A percentile compares a stretch with the other conserved stretches of the same genome.
Evolutionary conservation across 2,113 vertebrate species (phyloP).

Genomic region (Rhizomys pruinosus): DNA sequence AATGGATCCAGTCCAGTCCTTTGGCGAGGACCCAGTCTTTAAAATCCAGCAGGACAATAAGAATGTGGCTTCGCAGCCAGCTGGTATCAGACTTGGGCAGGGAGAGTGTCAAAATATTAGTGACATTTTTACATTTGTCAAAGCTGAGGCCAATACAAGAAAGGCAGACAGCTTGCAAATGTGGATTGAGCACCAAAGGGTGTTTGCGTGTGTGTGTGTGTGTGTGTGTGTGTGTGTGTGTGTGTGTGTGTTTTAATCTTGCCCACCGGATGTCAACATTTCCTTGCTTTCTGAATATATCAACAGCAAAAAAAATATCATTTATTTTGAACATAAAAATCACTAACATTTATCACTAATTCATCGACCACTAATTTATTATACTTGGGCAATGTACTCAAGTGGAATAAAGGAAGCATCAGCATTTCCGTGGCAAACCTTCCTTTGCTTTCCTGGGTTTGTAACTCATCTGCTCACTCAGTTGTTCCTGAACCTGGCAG

Average conservation of each 20-base stretch:
- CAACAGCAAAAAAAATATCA: conserved; percentile 77
- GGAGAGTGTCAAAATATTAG: conserved; percentile 93
- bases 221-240: conserved; percentile 56
- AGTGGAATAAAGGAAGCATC: conserved; percentile 81
- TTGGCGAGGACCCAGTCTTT: conserved; percentile 97
- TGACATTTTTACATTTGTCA: conserved; percentile 93
- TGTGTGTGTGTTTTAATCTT: conserved; percentile 79
- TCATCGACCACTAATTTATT: conserved; percentile 84
- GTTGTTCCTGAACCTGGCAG: conserved; percentile 79
- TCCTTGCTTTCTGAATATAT: conserved; percentile 73
- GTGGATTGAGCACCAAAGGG: conserved; percentile 83
- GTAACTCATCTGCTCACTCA: conserved; percentile 81
- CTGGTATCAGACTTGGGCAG: conserved; percentile 95
- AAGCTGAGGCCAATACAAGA: conserved; percentile 90
- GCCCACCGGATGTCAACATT: conserved; percentile 84
- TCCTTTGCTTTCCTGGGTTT: conserved; percentile 76
- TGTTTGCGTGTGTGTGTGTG: conserved; percentile 52
- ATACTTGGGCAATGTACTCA: conserved; percentile 80
- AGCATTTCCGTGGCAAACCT: conserved; percentile 68
- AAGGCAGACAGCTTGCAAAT: conserved; percentile 90
- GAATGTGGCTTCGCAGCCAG: conserved; percentile 94
- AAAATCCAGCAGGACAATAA: conserved; percentile 94
- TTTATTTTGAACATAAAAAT: conserved; percentile 86
- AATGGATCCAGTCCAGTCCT: conserved; percentile 94
- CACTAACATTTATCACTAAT: conserved; percentile 85